Base-by-base conservation (phyloP, 1,140 invertebrate species). In the Trigoniulus corallinus region DNA sequence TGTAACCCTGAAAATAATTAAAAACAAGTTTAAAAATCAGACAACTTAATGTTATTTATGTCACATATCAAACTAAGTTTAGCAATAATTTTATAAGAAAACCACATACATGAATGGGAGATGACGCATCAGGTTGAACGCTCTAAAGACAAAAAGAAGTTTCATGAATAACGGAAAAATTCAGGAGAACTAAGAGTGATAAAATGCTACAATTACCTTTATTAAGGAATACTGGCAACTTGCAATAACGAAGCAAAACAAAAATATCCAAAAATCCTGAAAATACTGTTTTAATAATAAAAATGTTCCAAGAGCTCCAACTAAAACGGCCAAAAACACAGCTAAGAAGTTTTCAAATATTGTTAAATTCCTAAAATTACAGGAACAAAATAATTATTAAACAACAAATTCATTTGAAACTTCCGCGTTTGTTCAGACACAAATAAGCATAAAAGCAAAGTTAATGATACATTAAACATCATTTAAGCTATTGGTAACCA, bases 121-220 rank as follows among this genome's bases (percentile, higher is more conserved):
- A 98, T 0, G 94, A 84, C 0, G 94, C 91, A 70, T 99, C 95
- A 1, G 95, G 95, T 62, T 99, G 95, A 2, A 98, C 95, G 66
- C 91, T 96, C 70, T 69, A 58, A 34, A 57, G 60, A 53, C 53
- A 51, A 50, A 54, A 56, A 57, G 23, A 54, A 37, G 45, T 55
- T 39, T 39, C 52, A 39, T 15, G 41, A 44, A 47, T 39, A 53
- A 15, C 2, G 10, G 3, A 40, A 47, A 18, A 50, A 2, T 42
- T 3, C 23, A 15, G 40, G 22, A 23, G 24, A 21, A 7, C 42
- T 24, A 10, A 21, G 18, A 20, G 18, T 44, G 18, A 7, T 7
- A 21, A 21, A 10, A 44, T 24, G 12, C 21, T 20, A 44, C 12
- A 4, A 4, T 21, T 57, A 68, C 67, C 64, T 98, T 98, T 15